These are phyloP conservation scores for Agonum fuliginosum DNA, from an alignment of 2,888 invertebrate species.

Conservation along the genomic window DNA sequence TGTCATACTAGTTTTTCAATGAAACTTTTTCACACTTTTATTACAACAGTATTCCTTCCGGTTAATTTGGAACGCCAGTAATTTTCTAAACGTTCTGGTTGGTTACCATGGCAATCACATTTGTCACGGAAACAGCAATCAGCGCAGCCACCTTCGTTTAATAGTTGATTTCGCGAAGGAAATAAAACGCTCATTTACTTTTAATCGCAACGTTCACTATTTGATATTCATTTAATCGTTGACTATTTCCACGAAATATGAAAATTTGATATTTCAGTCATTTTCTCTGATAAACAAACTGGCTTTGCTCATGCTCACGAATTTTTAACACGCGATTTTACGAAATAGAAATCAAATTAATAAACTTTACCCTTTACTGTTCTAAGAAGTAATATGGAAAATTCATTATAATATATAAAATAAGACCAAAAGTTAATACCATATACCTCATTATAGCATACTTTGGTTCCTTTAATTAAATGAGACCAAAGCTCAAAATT, in stretches of 20 bases:
- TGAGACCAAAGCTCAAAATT: too few species aligned
- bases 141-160: conserved; percentile 21
- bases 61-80: neutral
- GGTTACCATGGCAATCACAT: conserved; percentile 19
- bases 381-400: too few species aligned
- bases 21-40: too few species aligned
- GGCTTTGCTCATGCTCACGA: conserved; percentile 31
- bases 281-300: conserved; percentile 25
- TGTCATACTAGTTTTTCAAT: too few species aligned
- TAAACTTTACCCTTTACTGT: neutral
- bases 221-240: conserved; percentile 31
- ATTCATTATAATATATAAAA: too few species aligned
- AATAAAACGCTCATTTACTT: conserved; percentile 27
- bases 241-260: conserved; percentile 31
- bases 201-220: conserved; percentile 28
- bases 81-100: neutral
- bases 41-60: too few species aligned
- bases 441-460: too few species aligned
- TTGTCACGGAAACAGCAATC: conserved; percentile 37
- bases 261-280: conserved; percentile 32
- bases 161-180: conserved; percentile 7
- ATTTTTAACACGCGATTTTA: conserved; percentile 23
- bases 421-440: too few species aligned
- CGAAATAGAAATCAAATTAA: conserved; percentile 1
- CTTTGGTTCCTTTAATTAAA: too few species aligned